Percentiles rank a stretch among this genome's conserved stretches.
These are phyloP conservation scores for Parelbella ahira DNA, from an alignment of 2,888 invertebrate genomes.

Conservation along the genomic window DNA sequence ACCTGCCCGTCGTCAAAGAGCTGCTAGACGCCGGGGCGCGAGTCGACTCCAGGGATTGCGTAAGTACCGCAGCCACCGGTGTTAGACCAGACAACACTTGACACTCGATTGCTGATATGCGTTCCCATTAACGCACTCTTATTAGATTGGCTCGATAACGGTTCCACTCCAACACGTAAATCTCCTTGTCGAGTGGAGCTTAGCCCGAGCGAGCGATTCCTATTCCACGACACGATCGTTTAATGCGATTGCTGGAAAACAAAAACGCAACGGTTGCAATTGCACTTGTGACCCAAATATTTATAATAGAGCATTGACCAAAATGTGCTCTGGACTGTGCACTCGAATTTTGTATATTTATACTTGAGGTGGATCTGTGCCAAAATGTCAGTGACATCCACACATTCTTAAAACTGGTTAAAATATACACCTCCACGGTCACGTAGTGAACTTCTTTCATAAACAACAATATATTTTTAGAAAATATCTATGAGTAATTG, in stretches of 20 bases:
- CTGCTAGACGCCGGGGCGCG: slow-evolving; percentile 92
- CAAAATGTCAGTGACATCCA: slow-evolving; percentile 74
- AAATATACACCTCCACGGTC: slow-evolving; percentile 40
- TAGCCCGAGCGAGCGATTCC: neutral
- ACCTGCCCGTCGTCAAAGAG: slow-evolving; percentile 88
- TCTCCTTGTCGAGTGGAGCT: slow-evolving; percentile 9
- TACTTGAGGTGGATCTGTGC: slow-evolving; percentile 68
- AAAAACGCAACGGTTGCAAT: slow-evolving; percentile 6
- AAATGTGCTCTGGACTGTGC: slow-evolving; percentile 65
- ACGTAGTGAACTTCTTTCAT: slow-evolving; percentile 34
- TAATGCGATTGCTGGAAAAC: neutral
- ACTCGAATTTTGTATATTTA: slow-evolving; percentile 72
- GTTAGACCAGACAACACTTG: no score
- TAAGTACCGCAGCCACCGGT: no score
- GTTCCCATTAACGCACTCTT: no score
- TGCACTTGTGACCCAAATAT: slow-evolving; percentile 45
- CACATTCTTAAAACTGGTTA: slow-evolving; percentile 55
- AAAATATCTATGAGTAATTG: slow-evolving; percentile 23
- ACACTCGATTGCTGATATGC: no score
- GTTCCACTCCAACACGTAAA: slow-evolving; percentile 8
- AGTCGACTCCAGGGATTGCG: slow-evolving; percentile 93
- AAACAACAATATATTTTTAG: slow-evolving; percentile 37
- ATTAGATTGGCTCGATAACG: no score
- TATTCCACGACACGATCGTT: neutral
- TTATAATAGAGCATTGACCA: slow-evolving; percentile 62